These are phyloP conservation scores for Calyptommatus sinebrachiatus DNA, from an alignment of 2,113 vertebrate species.

Conservation along the genomic window DNA sequence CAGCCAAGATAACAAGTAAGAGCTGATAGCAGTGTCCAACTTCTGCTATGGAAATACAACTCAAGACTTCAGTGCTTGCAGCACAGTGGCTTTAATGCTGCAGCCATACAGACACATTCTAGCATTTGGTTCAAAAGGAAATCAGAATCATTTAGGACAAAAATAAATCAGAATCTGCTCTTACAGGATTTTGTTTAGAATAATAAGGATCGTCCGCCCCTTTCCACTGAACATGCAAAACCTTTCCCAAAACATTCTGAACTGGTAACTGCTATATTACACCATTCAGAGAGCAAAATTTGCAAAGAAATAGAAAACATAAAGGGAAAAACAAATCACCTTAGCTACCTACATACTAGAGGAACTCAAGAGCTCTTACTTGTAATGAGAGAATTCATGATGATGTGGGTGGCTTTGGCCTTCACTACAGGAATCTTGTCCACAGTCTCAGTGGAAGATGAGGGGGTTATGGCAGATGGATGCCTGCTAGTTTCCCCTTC, in stretches of 20 bases:
- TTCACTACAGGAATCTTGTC: slow-evolving; percentile 85
- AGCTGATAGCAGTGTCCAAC: slow-evolving; percentile 5
- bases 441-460: slow-evolving; percentile 49
- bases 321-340: accelerated
- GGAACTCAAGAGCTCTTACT: slow-evolving; percentile 78
- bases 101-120: not conserved
- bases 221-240: not conserved
- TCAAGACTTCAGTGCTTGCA: not conserved
- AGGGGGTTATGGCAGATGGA: slow-evolving; percentile 52
- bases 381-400: slow-evolving; percentile 90
- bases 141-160: not conserved
- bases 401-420: slow-evolving; percentile 87
- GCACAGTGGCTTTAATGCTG: not conserved
- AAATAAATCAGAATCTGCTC: not conserved
- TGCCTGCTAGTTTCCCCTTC: slow-evolving; percentile 66
- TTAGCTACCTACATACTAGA: not conserved
- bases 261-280: not conserved
- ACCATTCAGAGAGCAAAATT: not conserved
- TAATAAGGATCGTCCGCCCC: not conserved
- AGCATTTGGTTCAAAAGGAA: not conserved
- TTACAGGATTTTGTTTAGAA: too few species aligned
- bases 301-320: not conserved
- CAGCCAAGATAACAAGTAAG: slow-evolving; percentile 41
- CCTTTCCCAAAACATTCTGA: not conserved
- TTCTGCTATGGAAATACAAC: not conserved